Evolutionary conservation across 2,113 vertebrate genomes (phyloP).

Genomic region (Seriola rivoliana): DNA sequence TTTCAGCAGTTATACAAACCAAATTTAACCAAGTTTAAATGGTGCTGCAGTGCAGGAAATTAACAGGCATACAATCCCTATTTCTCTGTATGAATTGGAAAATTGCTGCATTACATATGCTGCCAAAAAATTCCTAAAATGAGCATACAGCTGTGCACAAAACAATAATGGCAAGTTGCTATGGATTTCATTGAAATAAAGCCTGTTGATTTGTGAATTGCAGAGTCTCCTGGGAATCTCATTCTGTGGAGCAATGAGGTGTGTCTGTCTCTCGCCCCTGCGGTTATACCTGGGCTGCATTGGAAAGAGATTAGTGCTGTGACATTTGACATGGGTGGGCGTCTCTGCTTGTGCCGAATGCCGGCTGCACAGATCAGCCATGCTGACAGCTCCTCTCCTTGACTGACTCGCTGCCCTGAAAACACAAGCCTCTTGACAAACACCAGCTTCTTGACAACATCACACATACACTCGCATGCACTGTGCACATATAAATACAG

Average conservation of each 20-base stretch:
- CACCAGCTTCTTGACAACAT: slow-evolving; percentile 54
- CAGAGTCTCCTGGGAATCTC: slow-evolving; percentile 42
- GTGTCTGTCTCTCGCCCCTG: slow-evolving; percentile 68
- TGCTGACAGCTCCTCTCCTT: slow-evolving; percentile 72
- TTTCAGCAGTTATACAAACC: slow-evolving; percentile 4
- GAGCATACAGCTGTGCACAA: slow-evolving; percentile 16
- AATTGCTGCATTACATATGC: slow-evolving; percentile 18
- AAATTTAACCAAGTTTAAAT: slow-evolving; percentile 27
- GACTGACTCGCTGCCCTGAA: slow-evolving; percentile 63
- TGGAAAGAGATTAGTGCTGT: slow-evolving; percentile 83
- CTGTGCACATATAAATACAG: slow-evolving; percentile 40
- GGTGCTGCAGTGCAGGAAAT: slow-evolving; percentile 5
- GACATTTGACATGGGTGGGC: slow-evolving; percentile 85
- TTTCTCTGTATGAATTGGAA: slow-evolving; percentile 13
- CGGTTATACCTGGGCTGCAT: slow-evolving; percentile 77
- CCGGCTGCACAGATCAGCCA: slow-evolving; percentile 65
- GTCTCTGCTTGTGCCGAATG: slow-evolving; percentile 72
- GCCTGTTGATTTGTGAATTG: slow-evolving; percentile 47
- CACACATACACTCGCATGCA: slow-evolving; percentile 21
- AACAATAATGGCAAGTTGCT: slow-evolving; percentile 40
- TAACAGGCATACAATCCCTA: not conserved
- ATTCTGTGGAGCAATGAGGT: slow-evolving; percentile 66
- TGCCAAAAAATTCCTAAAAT: slow-evolving; percentile 16
- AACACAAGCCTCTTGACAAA: slow-evolving; percentile 70
- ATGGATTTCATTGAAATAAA: slow-evolving; percentile 51